A percentile compares a stretch with the other conserved stretches of the same genome.
Conservation (phyloP, 2,113 vertebrate species). For the Menura novaehollandiae region DNA sequence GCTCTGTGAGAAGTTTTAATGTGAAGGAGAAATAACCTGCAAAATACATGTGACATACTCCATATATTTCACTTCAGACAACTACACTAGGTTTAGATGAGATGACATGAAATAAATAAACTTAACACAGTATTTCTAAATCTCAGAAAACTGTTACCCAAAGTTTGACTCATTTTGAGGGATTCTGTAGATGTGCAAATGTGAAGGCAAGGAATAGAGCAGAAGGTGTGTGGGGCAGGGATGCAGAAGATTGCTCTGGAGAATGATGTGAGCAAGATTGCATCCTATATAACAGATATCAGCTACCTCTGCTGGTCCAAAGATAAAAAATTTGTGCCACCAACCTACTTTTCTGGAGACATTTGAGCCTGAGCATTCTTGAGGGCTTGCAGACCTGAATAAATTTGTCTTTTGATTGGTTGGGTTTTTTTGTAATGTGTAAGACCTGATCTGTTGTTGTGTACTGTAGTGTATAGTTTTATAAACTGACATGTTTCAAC, state of each 20-base stretch:
- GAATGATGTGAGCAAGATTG: background rate
- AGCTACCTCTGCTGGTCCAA: background rate
- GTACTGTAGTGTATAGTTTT: background rate
- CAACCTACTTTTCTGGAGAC: background rate
- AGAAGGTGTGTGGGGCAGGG: background rate
- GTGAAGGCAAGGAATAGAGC: background rate
- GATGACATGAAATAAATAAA: background rate
- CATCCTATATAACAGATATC: background rate
- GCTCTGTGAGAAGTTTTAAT: background rate
- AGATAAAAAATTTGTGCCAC: background rate
- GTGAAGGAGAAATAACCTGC: background rate
- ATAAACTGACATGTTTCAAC: background rate
- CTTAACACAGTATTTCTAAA: background rate
- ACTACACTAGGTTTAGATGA: background rate
- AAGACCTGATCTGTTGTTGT: background rate
- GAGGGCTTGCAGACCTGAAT: background rate
- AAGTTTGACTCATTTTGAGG: background rate
- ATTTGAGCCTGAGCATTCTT: background rate
- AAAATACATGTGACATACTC: fast-evolving
- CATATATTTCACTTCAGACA: background rate
- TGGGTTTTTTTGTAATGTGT: background rate
- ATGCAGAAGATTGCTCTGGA: background rate
- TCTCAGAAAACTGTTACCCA: background rate
- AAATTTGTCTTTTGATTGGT: background rate
- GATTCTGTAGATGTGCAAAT: background rate